phyloP scores from a whole-genome alignment of 1,140 invertebrate genomes.

The Neotoxoptera formosana region DNA sequence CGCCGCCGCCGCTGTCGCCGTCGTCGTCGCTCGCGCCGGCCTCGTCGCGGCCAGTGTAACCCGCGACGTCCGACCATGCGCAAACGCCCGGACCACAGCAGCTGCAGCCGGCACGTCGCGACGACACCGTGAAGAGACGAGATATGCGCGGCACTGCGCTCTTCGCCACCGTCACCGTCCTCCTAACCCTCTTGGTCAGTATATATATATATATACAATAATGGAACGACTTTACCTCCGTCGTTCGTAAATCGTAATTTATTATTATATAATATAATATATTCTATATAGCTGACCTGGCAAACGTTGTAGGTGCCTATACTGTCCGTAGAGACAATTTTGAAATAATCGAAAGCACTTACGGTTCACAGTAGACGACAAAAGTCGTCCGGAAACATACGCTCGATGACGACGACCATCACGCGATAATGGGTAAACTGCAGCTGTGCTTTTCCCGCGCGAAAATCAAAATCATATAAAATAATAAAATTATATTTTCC shows the following conservation, averaged over 20 bases:
- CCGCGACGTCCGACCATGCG: constrained; percentile 47
- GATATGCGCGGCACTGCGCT: constrained; percentile 26
- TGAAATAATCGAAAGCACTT: too few species aligned
- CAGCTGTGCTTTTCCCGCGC: too few species aligned
- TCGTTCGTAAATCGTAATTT: not conserved
- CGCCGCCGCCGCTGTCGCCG: not conserved
- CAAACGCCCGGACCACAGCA: constrained; percentile 35
- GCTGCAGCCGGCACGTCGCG: constrained; percentile 47
- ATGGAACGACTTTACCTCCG: not conserved
- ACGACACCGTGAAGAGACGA: constrained; percentile 43
- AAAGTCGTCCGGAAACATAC: too few species aligned
- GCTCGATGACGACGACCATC: too few species aligned
- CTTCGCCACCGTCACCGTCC: constrained; percentile 13
- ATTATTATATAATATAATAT: not conserved
- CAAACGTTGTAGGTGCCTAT: not conserved
- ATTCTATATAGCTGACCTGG: not conserved
- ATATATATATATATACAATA: too few species aligned
- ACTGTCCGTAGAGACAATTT: not conserved
- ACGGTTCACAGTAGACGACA: too few species aligned
- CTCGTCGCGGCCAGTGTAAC: constrained; percentile 31
- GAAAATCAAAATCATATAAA: not conserved
- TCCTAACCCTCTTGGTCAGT: constrained; percentile 43
- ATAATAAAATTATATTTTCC: too few species aligned
- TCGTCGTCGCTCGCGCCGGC: not conserved
- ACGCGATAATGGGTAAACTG: too few species aligned